Percentiles rank a stretch among this genome's conserved stretches.
Evolutionary conservation across 2,888 invertebrate genomes (phyloP).

Genomic region (Xiphydria camelus): DNA sequence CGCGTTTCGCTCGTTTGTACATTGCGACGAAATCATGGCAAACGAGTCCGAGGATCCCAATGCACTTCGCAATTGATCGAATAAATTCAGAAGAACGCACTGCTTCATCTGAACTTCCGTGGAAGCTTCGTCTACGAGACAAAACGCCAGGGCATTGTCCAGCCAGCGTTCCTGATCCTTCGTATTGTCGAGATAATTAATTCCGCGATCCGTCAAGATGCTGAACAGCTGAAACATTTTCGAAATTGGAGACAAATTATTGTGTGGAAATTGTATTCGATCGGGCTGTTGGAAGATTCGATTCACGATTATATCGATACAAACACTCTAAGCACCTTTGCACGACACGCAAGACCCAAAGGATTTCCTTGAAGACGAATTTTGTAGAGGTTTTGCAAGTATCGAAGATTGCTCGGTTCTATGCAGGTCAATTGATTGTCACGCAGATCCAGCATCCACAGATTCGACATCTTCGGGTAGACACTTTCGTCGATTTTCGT

Average conservation of each 20-base stretch:
- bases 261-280: too few species aligned
- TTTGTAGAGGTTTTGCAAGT: conserved; percentile 38
- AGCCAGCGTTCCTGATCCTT: conserved; percentile 32
- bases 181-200: conserved; percentile 36
- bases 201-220: conserved; percentile 43
- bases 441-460: conserved; percentile 38
- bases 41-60: conserved; percentile 34
- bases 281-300: background rate
- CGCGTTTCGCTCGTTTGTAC: conserved; percentile 23
- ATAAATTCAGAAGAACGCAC: conserved; percentile 42
- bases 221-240: conserved; percentile 41
- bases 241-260: too few species aligned
- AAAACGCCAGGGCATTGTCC: conserved; percentile 46
- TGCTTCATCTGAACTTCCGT: conserved; percentile 40
- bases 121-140: conserved; percentile 35
- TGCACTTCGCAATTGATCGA: conserved; percentile 41
- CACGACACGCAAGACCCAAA: conserved; percentile 36
- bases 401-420: conserved; percentile 24
- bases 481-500: conserved; percentile 25
- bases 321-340: conserved; percentile 28
- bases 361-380: conserved; percentile 42
- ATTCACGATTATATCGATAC: conserved; percentile 5
- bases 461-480: conserved; percentile 27
- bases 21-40: conserved; percentile 20
- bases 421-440: conserved; percentile 41